Evolutionary conservation across 2,888 invertebrate genomes (phyloP).

Genomic region (Parnassius apollo): DNA sequence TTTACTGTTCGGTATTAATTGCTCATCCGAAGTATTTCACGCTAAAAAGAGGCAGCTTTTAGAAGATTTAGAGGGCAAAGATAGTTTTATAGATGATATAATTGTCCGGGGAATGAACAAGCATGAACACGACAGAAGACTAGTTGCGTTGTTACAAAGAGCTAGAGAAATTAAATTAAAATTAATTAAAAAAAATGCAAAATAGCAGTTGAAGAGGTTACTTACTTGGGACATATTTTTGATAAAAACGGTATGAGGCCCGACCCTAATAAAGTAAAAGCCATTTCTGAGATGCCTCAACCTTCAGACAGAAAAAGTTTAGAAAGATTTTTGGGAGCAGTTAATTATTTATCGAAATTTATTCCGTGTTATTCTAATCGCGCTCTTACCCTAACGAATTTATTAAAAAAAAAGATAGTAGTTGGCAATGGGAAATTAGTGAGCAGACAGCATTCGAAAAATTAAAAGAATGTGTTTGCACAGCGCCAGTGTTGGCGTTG

Average conservation of each 20-base stretch:
- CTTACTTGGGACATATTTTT: background rate
- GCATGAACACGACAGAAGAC: background rate
- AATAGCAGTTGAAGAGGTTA: background rate
- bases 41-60: background rate
- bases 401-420: background rate
- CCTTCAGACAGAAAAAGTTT: background rate
- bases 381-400: background rate
- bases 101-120: background rate
- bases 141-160: background rate
- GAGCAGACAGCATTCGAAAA: no score
- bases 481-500: no score
- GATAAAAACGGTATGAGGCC: background rate
- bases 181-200: background rate
- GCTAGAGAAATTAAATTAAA: background rate
- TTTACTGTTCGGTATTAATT: background rate
- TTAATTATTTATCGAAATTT: conserved; percentile 1
- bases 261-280: background rate
- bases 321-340: background rate
- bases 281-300: background rate
- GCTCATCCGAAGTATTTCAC: background rate
- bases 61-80: background rate
- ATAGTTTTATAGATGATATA: background rate
- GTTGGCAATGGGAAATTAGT: background rate
- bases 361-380: background rate
- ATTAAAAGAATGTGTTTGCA: no score